phyloP scores from a whole-genome alignment of 2,888 invertebrate species.

The Chymomyza amoena region DNA sequence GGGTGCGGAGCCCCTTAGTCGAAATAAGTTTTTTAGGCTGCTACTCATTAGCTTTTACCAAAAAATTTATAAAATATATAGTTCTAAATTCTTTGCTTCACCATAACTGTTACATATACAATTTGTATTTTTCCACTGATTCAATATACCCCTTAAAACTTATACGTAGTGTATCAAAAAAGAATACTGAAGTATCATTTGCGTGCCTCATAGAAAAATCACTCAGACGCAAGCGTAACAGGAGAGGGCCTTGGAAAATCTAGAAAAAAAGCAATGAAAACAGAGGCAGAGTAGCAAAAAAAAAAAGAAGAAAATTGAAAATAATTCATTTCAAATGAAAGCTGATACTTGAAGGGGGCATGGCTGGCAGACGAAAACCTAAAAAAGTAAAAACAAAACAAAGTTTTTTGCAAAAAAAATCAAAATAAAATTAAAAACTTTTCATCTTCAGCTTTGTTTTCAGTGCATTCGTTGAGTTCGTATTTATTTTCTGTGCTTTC shows the following conservation, averaged over 20 bases:
- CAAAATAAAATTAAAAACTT: conserved; percentile 18
- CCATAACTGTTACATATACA: too few relatives aligned
- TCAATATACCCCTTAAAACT: too few relatives aligned
- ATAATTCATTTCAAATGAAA: conserved; percentile 11
- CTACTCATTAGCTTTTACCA: too few relatives aligned
- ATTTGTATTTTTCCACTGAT: too few relatives aligned
- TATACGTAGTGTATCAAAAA: not conserved
- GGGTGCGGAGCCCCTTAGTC: too few relatives aligned
- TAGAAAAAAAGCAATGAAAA: conserved; percentile 3
- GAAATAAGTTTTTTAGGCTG: too few relatives aligned
- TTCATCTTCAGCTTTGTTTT: conserved; percentile 30
- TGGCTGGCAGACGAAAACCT: not conserved
- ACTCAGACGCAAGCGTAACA: conserved; percentile 36
- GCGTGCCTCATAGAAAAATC: conserved; percentile 31
- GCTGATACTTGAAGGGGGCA: not conserved
- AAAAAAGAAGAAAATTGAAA: conserved; percentile 29
- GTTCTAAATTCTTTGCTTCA: too few relatives aligned
- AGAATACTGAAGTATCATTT: conserved; percentile 41
- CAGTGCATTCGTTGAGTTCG: not conserved
- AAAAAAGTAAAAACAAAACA: conserved; percentile 35
- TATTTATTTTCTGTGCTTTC: conserved; percentile 17
- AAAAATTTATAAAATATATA: too few relatives aligned
- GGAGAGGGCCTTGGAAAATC: conserved; percentile 10
- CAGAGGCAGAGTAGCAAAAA: conserved; percentile 19
- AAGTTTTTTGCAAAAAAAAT: conserved; percentile 28